phyloP scores from a whole-genome alignment of 2,113 vertebrate genomes.

The Dryoscopus gambensis region DNA sequence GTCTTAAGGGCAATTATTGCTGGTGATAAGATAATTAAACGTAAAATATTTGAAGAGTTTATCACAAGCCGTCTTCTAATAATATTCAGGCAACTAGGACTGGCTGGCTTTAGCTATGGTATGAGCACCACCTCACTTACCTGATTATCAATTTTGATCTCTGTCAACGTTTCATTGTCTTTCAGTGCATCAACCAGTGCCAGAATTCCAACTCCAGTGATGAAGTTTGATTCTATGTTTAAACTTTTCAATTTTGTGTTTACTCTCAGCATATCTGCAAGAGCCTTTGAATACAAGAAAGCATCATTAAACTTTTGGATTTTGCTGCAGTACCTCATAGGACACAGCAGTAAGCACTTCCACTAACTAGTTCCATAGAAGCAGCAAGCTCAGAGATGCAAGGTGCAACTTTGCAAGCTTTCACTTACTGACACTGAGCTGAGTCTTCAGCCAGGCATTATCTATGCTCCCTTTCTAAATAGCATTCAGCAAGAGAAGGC shows the following conservation, averaged over 20 bases:
- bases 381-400: neutral
- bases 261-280: constrained; percentile 88
- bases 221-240: constrained; percentile 95
- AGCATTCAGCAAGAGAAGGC: neutral
- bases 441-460: neutral
- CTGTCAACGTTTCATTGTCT: constrained; percentile 88
- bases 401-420: neutral
- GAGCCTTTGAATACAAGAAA: constrained; percentile 76
- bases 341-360: neutral
- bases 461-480: neutral
- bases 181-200: constrained; percentile 85
- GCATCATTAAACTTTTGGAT: neutral
- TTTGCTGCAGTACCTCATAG: neutral
- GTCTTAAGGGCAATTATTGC: neutral
- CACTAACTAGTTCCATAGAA: neutral
- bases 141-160: constrained; percentile 99
- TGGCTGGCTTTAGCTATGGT: neutral
- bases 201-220: constrained; percentile 86
- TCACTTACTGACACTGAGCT: neutral
- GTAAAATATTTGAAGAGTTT: neutral
- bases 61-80: neutral
- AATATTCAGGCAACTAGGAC: neutral
- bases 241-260: constrained; percentile 87
- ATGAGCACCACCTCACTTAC: constrained; percentile 48
- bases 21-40: neutral